These are phyloP conservation scores for Patella pellucida DNA, from an alignment of 2,888 invertebrate species.

Conservation along the genomic window DNA sequence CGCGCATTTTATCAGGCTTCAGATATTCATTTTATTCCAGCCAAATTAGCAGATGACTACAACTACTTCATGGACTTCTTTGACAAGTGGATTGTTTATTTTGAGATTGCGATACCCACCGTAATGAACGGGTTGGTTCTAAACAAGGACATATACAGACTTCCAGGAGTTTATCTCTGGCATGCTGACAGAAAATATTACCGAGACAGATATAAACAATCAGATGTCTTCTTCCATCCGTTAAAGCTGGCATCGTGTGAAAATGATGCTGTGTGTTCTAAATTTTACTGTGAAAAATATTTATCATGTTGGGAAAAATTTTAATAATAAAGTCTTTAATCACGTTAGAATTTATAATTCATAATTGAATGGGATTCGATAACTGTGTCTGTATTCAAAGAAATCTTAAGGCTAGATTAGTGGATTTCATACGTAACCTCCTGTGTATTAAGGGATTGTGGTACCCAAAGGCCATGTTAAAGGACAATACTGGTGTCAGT, in stretches of 20 bases:
- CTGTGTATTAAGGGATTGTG: too few species aligned
- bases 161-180: neutral
- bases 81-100: neutral
- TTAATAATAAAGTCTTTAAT: neutral
- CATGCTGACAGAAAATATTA: neutral
- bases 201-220: neutral
- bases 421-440: too few species aligned
- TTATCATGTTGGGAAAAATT: neutral
- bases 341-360: too few species aligned
- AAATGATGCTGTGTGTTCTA: neutral
- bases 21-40: neutral
- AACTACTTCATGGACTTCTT: neutral
- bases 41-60: neutral
- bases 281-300: constrained; percentile 8
- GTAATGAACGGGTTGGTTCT: neutral
- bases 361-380: too few species aligned
- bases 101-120: neutral
- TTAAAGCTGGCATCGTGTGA: neutral
- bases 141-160: neutral
- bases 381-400: too few species aligned
- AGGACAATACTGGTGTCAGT: too few species aligned
- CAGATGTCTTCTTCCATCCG: neutral
- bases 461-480: too few species aligned
- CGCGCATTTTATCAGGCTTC: neutral
- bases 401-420: too few species aligned